phyloP scores from a whole-genome alignment of 2,113 vertebrate genomes.

The Isichthys henryi region DNA sequence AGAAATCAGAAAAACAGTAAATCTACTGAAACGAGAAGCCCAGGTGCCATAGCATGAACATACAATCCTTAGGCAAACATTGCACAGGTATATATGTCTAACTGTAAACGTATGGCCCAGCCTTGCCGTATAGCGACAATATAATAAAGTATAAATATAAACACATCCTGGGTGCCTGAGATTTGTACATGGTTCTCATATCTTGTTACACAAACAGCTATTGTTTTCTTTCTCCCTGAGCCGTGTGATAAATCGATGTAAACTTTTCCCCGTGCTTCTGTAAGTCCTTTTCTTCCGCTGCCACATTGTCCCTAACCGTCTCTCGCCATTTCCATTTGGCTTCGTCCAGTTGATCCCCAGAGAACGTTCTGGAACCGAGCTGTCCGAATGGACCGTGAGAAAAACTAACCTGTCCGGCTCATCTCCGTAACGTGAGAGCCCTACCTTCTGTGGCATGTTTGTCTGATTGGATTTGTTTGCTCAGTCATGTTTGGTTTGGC shows the following conservation, averaged over 20 bases:
- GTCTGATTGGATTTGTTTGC: background rate
- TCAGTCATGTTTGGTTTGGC: background rate
- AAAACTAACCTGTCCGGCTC: background rate
- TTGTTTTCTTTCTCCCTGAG: background rate
- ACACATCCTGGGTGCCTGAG: background rate
- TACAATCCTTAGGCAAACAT: background rate
- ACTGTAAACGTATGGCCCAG: background rate
- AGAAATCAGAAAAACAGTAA: background rate
- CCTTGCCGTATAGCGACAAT: background rate
- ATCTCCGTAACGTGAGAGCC: background rate
- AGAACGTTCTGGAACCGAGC: background rate
- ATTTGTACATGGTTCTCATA: background rate
- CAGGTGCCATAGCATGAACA: background rate
- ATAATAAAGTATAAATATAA: background rate
- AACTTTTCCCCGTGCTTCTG: background rate
- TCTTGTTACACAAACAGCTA: background rate
- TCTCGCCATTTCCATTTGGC: background rate
- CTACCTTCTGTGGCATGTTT: background rate
- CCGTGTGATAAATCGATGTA: background rate
- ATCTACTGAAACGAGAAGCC: background rate
- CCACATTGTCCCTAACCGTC: background rate
- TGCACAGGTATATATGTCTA: background rate
- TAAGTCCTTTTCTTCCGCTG: background rate
- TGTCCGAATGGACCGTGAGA: background rate
- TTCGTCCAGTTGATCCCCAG: background rate